Conservation (phyloP, 2,113 vertebrate genomes). For the Melanerpes aurifrons region DNA sequence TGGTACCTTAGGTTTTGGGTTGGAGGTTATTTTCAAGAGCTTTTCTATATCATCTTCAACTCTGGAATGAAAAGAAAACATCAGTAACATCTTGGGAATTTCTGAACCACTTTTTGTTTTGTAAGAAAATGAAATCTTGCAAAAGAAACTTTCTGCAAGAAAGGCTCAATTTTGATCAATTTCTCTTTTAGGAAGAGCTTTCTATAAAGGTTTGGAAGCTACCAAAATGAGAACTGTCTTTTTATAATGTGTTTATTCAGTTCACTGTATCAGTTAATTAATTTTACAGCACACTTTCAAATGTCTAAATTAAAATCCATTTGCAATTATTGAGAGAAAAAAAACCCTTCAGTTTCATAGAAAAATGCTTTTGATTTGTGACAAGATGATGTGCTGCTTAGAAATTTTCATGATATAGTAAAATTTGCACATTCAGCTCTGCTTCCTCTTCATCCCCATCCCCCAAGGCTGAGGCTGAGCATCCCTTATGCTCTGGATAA, state of each 20-base stretch:
- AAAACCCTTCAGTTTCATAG: background rate
- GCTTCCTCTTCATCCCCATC: background rate
- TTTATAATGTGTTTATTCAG: background rate
- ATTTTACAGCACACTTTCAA: background rate
- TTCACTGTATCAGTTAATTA: background rate
- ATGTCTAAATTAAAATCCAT: background rate
- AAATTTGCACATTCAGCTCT: background rate
- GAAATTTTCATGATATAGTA: background rate
- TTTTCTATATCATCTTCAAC: slow-evolving; percentile 86
- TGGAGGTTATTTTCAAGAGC: slow-evolving; percentile 75
- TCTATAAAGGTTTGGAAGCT: background rate
- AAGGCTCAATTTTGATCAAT: background rate
- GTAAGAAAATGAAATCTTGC: background rate
- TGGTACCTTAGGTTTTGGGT: slow-evolving; percentile 67
- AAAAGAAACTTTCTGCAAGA: background rate
- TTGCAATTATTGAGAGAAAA: background rate
- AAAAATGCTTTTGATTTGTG: background rate
- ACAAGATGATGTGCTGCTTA: background rate
- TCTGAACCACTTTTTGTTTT: background rate
- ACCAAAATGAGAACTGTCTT: background rate
- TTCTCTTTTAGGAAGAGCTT: background rate
- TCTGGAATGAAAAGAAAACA: slow-evolving; percentile 69
- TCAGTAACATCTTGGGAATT: background rate
- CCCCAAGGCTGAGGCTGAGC: background rate
- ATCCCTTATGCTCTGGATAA: background rate